These are phyloP conservation scores for Myotis findleyi DNA, from an alignment of 2,797 vertebrate genomes.

Conservation along the genomic window DNA sequence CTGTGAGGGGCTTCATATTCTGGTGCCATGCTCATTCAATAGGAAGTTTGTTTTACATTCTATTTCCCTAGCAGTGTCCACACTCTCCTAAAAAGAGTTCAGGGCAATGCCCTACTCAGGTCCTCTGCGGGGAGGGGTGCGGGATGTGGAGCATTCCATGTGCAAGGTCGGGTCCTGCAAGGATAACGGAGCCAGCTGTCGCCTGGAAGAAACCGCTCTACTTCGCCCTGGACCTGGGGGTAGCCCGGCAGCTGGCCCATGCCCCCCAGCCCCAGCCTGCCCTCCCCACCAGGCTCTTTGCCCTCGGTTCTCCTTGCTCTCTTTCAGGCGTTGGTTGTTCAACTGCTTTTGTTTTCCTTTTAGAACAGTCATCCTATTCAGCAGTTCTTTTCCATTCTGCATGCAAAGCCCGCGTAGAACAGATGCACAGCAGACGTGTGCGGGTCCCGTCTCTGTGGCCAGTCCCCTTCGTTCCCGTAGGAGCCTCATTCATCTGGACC, in stretches of 20 bases:
- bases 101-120: background rate
- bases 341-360: background rate
- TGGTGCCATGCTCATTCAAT: background rate
- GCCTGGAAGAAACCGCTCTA: background rate
- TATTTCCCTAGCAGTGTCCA: background rate
- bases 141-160: background rate
- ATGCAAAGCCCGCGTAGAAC: background rate
- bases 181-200: background rate
- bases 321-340: background rate
- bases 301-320: background rate
- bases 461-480: background rate
- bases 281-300: accelerated
- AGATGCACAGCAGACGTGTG: background rate
- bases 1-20: accelerated
- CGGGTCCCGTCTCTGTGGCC: too few relatives aligned
- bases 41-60: conserved; percentile 9
- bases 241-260: background rate
- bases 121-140: too few relatives aligned
- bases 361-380: background rate
- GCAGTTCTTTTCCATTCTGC: background rate
- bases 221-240: too few relatives aligned
- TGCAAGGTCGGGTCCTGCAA: background rate
- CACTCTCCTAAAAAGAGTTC: background rate
- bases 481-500: conserved; percentile 26
- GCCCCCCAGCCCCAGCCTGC: background rate